A percentile compares a stretch with the other conserved stretches of the same genome.
These are phyloP conservation scores for Portunus trituberculatus DNA, from an alignment of 1,140 invertebrate species.

Conservation along the genomic window DNA sequence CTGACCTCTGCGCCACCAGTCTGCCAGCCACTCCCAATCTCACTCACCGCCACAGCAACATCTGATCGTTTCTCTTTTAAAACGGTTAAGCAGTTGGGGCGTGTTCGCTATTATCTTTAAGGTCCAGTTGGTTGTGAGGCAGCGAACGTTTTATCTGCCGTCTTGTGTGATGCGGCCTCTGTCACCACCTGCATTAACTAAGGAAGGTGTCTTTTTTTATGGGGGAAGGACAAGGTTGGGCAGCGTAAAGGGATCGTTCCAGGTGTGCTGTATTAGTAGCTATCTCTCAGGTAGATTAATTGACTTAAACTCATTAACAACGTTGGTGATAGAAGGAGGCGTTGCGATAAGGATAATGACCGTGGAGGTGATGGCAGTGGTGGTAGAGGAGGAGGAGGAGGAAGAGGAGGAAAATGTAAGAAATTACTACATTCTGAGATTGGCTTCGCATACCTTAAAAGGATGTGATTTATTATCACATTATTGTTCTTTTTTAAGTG, in stretches of 20 bases:
- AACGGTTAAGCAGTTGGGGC: neutral
- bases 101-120: neutral
- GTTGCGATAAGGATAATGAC: neutral
- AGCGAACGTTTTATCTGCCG: neutral
- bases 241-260: neutral
- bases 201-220: neutral
- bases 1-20: too few relatives aligned
- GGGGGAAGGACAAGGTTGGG: neutral
- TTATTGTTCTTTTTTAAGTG: too few relatives aligned
- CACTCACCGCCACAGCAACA: neutral
- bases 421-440: too few relatives aligned
- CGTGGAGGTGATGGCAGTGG: neutral
- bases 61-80: neutral
- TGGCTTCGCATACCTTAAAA: too few relatives aligned
- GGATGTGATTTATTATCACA: too few relatives aligned
- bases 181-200: neutral
- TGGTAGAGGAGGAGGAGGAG: neutral
- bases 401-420: neutral
- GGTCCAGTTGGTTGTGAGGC: neutral
- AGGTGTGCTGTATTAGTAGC: neutral
- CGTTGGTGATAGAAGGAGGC: neutral
- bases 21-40: neutral
- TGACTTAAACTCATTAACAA: conserved; percentile 14
- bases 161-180: neutral
- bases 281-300: conserved; percentile 14